These are phyloP conservation scores for Pemphredon lugubris DNA, from an alignment of 2,888 invertebrate genomes.

Conservation along the genomic window DNA sequence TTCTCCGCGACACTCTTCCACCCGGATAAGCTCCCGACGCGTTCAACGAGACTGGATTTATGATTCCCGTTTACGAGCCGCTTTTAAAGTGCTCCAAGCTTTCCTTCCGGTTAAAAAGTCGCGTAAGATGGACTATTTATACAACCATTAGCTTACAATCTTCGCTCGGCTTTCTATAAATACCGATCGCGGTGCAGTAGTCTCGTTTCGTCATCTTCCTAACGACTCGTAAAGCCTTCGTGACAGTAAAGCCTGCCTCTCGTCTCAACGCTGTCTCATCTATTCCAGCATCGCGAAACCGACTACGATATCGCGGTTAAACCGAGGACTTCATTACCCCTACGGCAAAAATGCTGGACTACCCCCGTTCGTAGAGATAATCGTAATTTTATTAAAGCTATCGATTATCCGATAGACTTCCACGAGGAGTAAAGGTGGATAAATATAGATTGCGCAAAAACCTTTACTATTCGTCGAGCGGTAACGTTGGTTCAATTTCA, in stretches of 20 bases:
- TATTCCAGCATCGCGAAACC: conserved; percentile 3
- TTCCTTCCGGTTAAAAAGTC: conserved; percentile 65
- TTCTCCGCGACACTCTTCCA: conserved; percentile 27
- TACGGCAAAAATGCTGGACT: too few relatives aligned
- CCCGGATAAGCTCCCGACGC: conserved; percentile 7
- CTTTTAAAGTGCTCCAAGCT: conserved; percentile 52
- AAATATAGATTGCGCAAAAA: too few relatives aligned
- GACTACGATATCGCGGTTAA: conserved; percentile 3
- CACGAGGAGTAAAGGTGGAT: too few relatives aligned
- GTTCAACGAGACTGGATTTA: conserved; percentile 51
- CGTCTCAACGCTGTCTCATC: conserved; percentile 52
- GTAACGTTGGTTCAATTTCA: too few relatives aligned
- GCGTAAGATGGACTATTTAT: conserved; percentile 62
- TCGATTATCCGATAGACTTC: too few relatives aligned
- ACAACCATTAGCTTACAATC: conserved; percentile 63
- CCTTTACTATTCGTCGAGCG: too few relatives aligned
- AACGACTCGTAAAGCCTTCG: conserved; percentile 48
- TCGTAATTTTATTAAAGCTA: too few relatives aligned
- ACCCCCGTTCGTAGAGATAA: too few relatives aligned
- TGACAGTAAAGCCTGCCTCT: conserved; percentile 50
- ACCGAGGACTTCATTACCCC: neutral
- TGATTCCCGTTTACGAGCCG: conserved; percentile 45
- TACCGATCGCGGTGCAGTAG: conserved; percentile 50
- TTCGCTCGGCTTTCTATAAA: conserved; percentile 59
- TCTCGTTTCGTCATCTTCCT: conserved; percentile 45